phyloP scores from a whole-genome alignment of 92 coral and sea anemone genomes.

The Paragorgia papillata region DNA sequence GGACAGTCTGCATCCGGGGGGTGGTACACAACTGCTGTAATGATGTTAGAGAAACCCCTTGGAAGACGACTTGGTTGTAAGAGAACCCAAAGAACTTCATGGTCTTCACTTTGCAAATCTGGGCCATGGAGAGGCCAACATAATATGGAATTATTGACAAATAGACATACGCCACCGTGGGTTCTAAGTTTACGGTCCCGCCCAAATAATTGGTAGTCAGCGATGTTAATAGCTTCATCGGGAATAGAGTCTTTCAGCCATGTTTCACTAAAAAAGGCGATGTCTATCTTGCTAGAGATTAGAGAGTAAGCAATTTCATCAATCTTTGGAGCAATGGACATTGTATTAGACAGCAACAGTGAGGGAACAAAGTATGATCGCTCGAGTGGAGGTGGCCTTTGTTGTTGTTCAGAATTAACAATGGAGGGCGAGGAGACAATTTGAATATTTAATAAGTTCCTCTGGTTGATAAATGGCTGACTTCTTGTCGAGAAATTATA shows the following conservation, averaged over 20 bases:
- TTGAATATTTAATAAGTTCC: no score
- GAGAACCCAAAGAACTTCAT: slow-evolving; percentile 40
- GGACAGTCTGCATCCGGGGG: slow-evolving; percentile 62
- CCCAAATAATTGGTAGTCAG: slow-evolving; percentile 49
- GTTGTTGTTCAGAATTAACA: no score
- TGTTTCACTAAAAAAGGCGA: background rate
- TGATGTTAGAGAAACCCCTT: slow-evolving; percentile 64
- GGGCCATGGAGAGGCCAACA: background rate
- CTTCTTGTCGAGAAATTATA: no score
- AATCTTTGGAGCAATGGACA: no score
- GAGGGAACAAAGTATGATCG: no score
- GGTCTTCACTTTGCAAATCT: slow-evolving; percentile 7
- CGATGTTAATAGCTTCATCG: slow-evolving; percentile 20
- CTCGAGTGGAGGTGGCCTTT: no score
- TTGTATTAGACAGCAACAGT: no score
- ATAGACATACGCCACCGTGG: slow-evolving; percentile 63
- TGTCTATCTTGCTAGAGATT: no score
- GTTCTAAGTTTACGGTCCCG: slow-evolving; percentile 44
- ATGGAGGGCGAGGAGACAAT: no score
- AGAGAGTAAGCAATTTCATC: no score
- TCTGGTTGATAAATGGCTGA: no score
- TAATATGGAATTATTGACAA: slow-evolving; percentile 29
- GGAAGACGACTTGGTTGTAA: slow-evolving; percentile 61
- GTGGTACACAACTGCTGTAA: slow-evolving; percentile 61
- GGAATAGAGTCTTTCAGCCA: no score